phyloP scores from a whole-genome alignment of 2,113 vertebrate species.

The Forbesichthys agassizii region DNA sequence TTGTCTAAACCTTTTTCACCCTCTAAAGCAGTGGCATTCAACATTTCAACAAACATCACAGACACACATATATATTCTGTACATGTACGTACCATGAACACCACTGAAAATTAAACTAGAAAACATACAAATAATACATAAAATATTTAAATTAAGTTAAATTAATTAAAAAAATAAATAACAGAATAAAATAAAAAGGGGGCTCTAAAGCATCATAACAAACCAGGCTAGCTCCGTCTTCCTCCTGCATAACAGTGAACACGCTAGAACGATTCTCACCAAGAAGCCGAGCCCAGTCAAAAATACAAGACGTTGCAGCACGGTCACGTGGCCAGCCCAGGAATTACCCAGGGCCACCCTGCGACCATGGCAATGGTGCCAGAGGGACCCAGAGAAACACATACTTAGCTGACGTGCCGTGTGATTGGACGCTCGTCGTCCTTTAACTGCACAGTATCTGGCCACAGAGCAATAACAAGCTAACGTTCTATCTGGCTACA shows the following conservation, averaged over 20 bases:
- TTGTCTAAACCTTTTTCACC: not conserved
- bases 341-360: slow-evolving; percentile 72
- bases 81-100: too few species aligned
- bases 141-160: too few species aligned
- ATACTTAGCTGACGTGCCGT: slow-evolving; percentile 70
- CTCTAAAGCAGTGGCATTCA: not conserved
- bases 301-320: slow-evolving; percentile 62
- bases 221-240: too few species aligned
- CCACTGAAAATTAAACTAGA: too few species aligned
- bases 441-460: slow-evolving; percentile 71
- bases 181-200: too few species aligned
- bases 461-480: slow-evolving; percentile 72
- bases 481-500: slow-evolving; percentile 71
- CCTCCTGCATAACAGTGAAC: slow-evolving; percentile 4
- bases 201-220: too few species aligned
- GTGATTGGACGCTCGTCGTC: slow-evolving; percentile 68
- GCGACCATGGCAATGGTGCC: slow-evolving; percentile 62
- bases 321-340: slow-evolving; percentile 66
- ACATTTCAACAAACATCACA: not conserved
- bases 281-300: slow-evolving; percentile 50
- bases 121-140: too few species aligned
- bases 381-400: slow-evolving; percentile 59
- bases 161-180: too few species aligned
- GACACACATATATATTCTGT: too few species aligned
- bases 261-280: slow-evolving; percentile 47